These are phyloP conservation scores for Colaptes auratus DNA, from an alignment of 2,113 vertebrate species.

Conservation along the genomic window DNA sequence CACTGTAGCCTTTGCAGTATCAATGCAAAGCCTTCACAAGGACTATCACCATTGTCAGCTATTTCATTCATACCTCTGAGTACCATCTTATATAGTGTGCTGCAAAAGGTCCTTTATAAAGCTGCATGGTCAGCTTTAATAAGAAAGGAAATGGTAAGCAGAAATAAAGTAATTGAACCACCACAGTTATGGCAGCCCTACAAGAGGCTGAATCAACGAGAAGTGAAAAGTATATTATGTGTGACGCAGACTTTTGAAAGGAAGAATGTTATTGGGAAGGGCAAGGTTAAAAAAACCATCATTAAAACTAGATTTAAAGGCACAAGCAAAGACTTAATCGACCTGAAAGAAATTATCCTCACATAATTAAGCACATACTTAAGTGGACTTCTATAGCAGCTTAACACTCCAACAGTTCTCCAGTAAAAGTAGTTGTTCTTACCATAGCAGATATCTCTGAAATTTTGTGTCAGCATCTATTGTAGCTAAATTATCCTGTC, in stretches of 20 bases:
- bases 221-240: not conserved
- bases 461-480: not conserved
- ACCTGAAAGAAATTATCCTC: not conserved
- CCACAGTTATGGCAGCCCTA: not conserved
- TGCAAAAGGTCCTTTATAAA: not conserved
- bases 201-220: not conserved
- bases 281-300: not conserved
- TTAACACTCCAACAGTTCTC: not conserved
- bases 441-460: not conserved
- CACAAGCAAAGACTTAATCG: not conserved
- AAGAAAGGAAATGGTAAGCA: constrained; percentile 26
- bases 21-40: constrained; percentile 1
- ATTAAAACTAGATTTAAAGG: not conserved
- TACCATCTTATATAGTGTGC: not conserved
- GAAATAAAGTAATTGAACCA: constrained; percentile 12
- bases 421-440: not conserved
- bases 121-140: constrained; percentile 9
- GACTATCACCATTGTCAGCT: constrained; percentile 3
- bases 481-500: not conserved
- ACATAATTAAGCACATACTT: not conserved
- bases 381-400: not conserved
- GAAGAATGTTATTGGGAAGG: not conserved
- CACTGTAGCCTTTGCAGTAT: not conserved
- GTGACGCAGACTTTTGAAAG: not conserved
- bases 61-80: constrained; percentile 12